Evolutionary conservation across 2,113 vertebrate species (phyloP), one percentile per base, ranked within the genome.

Genomic region (Circaetus gallicus): DNA sequence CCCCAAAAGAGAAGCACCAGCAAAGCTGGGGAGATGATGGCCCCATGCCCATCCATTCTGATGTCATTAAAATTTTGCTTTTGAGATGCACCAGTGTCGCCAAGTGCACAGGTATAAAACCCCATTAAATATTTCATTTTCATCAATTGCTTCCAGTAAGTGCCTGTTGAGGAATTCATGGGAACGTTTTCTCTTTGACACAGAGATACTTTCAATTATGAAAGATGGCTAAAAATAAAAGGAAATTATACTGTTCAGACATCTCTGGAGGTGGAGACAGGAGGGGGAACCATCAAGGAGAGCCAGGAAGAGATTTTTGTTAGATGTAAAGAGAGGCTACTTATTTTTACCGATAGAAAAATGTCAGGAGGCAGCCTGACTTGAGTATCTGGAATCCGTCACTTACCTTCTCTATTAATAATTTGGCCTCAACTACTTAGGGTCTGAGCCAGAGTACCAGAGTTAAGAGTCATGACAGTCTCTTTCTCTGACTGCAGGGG

Each of bases 211-310:
- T 96, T 95, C 89, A 95, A 38, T 97, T 93, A 87, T 89, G 93
- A 95, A 95, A 96, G 89, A 87, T 62, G 83, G 83, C 91, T 97
- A 97, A 97, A 97, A 97, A 97, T 95, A 97, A 97, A 91, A 92
- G 77, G 84, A 95, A 95, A 97, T 96, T 96, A 93, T 87, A 96
- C 93, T 84, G 89, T 87, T 95, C 94, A 97, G 95, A 95, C 81
- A 95, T 93, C 93, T 96, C 94, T 96, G 96, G 93, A 91, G 96
- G 96, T 80, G 94, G 95, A 96, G 45, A 85, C 81, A 93, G 93
- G 74, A 95, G 83, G 63, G 83, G 58, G 53, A 96, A 71, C 65
- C 20, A 0, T 61, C 77, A 95, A 79, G 93, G 73, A 95, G 70
- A 95, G 62, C 77, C 91, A 95, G 89, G 66, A 97, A 91, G 81